Evolutionary conservation across 2,797 vertebrate species (phyloP), one percentile per base, ranked within the genome.

Genomic region (Sylvia borin): DNA sequence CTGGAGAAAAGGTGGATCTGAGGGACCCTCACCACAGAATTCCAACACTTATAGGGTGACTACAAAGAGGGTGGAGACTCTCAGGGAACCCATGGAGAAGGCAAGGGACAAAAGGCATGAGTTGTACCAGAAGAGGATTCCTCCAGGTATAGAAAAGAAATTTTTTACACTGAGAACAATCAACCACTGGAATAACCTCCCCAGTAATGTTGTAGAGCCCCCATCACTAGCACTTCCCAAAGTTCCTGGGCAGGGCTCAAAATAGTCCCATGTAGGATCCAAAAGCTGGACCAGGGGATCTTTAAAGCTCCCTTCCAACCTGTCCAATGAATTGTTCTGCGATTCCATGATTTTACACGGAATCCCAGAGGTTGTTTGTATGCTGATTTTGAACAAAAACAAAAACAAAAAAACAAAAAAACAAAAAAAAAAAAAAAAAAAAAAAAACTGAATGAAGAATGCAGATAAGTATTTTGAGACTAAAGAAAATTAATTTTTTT

Each of bases 211-310:
- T 43, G 15, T 5, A 14, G 29, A n/a, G 18, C 11, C 20, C 20
- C 26, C n/a, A 13, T 9, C 32, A 11, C 29, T 61, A 42, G 16
- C 20, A 13, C 22, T 25, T 40, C 65, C 53, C 47, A 58, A 60
- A n/a, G 0, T 24, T 26, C 27, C 15, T 58, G 40, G 34, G 18
- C 19, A 66, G 13, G 20, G 11, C 27, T 17, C 9, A 36, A 10
- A 0, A 17, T 22, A 55, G 65, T 38, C 14, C 20, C 38, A 27
- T 10, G 7, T 2, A 38, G 9, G 4, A 5, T 51, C 7, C 32
- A 40, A 74, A 72, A 1, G 1, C 9, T 77, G n/a, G 36, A 14
- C 12, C 7, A 57, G 20, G 20, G 40, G 32, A 34, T 36, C 13
- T 60, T 60, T 65, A 60, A 83, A 32, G 9, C 8, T 73, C 17